phyloP scores from a whole-genome alignment of 92 coral and sea anemone genomes.

The Desmophyllum pertusum region DNA sequence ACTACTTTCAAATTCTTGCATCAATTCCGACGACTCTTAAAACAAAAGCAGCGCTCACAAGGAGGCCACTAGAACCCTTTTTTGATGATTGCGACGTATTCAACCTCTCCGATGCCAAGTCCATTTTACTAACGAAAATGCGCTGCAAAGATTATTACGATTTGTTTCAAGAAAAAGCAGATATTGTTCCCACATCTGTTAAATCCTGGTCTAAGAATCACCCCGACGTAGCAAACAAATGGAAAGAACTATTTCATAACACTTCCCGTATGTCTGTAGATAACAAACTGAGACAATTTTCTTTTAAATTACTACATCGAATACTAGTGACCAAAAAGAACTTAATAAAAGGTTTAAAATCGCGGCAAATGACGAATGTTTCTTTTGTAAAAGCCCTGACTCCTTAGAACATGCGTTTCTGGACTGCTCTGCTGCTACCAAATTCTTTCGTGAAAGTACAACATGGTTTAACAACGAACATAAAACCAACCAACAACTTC shows the following conservation, averaged over 20 bases:
- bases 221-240: neutral
- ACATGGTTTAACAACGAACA: no score
- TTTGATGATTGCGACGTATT: neutral
- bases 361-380: neutral
- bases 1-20: neutral
- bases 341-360: neutral
- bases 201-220: constrained; percentile 7
- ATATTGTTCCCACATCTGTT: neutral
- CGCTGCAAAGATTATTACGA: neutral
- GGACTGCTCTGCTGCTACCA: no score
- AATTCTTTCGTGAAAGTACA: no score
- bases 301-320: neutral
- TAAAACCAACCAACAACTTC: no score
- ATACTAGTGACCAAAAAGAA: constrained; percentile 14
- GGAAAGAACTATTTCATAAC: neutral
- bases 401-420: no score
- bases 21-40: neutral
- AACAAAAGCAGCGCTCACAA: neutral
- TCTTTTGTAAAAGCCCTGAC: no score
- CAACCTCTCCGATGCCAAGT: neutral
- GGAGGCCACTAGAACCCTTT: neutral
- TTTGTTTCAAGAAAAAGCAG: constrained; percentile 5
- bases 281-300: constrained; percentile 14
- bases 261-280: neutral
- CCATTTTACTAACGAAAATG: neutral